These are phyloP conservation scores for Sebastes cheni DNA, from an alignment of 2,797 vertebrate genomes.

Conservation along the genomic window DNA sequence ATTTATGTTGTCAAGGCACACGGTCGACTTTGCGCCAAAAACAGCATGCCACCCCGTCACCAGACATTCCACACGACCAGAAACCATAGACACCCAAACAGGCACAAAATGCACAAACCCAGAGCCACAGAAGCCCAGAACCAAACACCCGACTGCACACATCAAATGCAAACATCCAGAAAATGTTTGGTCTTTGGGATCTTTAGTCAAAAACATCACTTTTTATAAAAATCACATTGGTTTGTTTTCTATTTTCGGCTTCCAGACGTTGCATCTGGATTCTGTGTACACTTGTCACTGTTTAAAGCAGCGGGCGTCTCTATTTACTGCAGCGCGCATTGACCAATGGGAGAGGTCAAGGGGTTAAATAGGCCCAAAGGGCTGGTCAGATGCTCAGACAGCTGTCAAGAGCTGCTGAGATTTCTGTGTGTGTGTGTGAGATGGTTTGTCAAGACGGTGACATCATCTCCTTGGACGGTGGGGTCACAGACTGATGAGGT, in stretches of 20 bases:
- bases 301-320: constrained; percentile 27
- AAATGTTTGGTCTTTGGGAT: constrained; percentile 76
- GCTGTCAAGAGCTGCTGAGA: constrained; percentile 48
- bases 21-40: background rate
- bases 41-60: constrained; percentile 49
- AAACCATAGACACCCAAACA: constrained; percentile 56
- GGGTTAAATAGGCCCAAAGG: constrained; percentile 61
- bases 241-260: constrained; percentile 43
- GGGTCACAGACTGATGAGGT: constrained; percentile 65
- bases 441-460: constrained; percentile 35
- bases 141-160: constrained; percentile 38
- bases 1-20: constrained; percentile 20
- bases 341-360: constrained; percentile 45
- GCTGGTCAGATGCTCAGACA: constrained; percentile 57
- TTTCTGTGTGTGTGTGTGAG: background rate
- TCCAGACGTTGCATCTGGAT: constrained; percentile 45
- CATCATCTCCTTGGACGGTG: constrained; percentile 48
- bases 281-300: constrained; percentile 24
- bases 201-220: constrained; percentile 1
- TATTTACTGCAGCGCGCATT: constrained; percentile 10
- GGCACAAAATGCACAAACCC: constrained; percentile 52
- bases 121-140: constrained; percentile 13
- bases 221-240: background rate
- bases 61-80: constrained; percentile 48
- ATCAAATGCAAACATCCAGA: constrained; percentile 49